Percentiles rank a stretch among this genome's conserved stretches.
Evolutionary conservation across 2,797 vertebrate species (phyloP).

Genomic region (Todus mexicanus): DNA sequence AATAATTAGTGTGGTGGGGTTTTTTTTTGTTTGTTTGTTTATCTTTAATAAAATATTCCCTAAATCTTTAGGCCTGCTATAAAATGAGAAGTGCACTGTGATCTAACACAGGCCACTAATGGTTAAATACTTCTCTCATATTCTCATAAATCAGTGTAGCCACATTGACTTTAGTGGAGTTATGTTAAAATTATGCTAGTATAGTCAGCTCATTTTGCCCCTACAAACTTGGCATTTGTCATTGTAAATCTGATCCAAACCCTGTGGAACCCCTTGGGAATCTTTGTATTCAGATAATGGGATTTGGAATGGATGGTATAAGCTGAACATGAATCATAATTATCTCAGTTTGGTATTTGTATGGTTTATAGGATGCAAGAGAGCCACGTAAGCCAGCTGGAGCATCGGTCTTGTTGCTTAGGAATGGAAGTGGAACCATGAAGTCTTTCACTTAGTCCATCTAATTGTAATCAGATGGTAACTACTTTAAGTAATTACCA

Average conservation of each 20-base stretch:
- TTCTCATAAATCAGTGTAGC: neutral
- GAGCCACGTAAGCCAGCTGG: neutral
- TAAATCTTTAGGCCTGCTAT: neutral
- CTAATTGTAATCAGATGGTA: neutral
- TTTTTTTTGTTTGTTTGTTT: too few species aligned
- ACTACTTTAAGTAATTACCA: neutral
- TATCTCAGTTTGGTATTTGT: neutral
- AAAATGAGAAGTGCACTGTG: neutral
- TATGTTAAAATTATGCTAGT: neutral
- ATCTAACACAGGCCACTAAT: neutral
- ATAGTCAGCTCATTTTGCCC: conserved; percentile 5
- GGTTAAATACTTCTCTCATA: neutral
- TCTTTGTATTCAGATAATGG: neutral
- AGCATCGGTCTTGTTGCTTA: neutral
- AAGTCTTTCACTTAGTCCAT: neutral
- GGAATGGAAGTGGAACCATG: neutral
- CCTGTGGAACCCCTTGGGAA: neutral
- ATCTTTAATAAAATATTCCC: too few species aligned
- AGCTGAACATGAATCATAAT: conserved; percentile 16
- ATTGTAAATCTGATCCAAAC: neutral
- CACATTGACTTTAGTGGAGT: neutral
- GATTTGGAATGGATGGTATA: neutral
- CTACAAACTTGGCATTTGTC: neutral
- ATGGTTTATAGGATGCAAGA: neutral
- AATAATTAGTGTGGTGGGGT: neutral